These are phyloP conservation scores for Hippocampus comes DNA, from an alignment of 2,113 vertebrate species.

Conservation along the genomic window DNA sequence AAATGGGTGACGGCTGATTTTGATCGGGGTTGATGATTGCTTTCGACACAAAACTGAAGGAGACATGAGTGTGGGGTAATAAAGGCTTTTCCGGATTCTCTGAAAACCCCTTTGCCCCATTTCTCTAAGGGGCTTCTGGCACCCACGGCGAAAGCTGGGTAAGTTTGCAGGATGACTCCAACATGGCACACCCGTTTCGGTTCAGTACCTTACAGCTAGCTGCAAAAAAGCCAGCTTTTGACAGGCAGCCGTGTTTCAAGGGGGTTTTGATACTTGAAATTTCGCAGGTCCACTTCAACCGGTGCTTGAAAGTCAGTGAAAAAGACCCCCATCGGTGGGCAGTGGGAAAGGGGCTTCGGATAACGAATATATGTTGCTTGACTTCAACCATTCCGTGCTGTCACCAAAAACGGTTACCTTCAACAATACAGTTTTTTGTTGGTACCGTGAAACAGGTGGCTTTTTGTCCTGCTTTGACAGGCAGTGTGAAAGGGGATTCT, in stretches of 20 bases:
- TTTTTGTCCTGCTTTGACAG: too few species aligned
- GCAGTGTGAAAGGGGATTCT: too few species aligned
- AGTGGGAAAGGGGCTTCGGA: too few species aligned
- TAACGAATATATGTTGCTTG: too few species aligned
- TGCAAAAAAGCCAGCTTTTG: neutral
- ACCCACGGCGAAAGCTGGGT: neutral
- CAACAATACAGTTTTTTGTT: too few species aligned
- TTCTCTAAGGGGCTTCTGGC: neutral
- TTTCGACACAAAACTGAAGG: neutral
- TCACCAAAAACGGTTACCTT: too few species aligned
- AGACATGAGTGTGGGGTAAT: neutral
- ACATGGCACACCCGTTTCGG: too few species aligned
- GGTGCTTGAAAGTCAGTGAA: too few species aligned
- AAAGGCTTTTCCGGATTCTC: neutral
- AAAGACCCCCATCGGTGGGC: too few species aligned
- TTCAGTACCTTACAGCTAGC: neutral
- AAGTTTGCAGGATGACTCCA: too few species aligned
- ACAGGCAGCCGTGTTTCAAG: neutral
- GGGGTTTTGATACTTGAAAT: neutral
- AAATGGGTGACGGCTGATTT: neutral
- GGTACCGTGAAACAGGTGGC: too few species aligned
- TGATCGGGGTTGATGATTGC: neutral
- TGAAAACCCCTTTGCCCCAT: neutral
- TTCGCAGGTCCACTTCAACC: neutral
- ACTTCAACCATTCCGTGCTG: too few species aligned